These are phyloP conservation scores for Trachurus trachurus DNA, from an alignment of 2,797 vertebrate genomes.

Conservation along the genomic window DNA sequence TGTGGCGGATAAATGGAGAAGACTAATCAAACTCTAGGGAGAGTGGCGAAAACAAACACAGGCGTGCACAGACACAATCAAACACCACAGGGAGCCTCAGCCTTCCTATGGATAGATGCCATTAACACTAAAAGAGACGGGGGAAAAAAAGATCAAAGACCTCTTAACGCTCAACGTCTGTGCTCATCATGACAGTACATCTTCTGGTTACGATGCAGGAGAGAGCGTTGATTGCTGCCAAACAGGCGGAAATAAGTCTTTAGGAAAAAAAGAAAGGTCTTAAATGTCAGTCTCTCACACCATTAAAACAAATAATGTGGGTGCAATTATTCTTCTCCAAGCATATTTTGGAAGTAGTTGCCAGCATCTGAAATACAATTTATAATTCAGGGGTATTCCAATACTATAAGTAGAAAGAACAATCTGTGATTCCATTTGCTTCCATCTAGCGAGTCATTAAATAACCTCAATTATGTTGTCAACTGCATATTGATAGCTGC, in stretches of 20 bases:
- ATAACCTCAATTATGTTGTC: conserved; percentile 59
- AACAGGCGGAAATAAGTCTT: conserved; percentile 17
- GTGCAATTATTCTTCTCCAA: conserved; percentile 9
- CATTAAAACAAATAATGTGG: conserved; percentile 13
- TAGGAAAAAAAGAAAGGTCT: not conserved
- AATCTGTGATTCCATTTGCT: conserved; percentile 46
- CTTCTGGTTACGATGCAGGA: conserved; percentile 8
- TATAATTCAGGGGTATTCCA: conserved; percentile 33
- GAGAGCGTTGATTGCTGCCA: conserved; percentile 21
- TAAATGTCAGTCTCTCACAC: conserved; percentile 18
- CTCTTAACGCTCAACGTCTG: conserved; percentile 37
- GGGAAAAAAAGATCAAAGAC: not conserved
- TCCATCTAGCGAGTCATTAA: conserved; percentile 49
- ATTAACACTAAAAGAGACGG: conserved; percentile 7
- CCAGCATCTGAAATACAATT: conserved; percentile 22
- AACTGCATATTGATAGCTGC: conserved; percentile 47
- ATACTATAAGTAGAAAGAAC: conserved; percentile 28
- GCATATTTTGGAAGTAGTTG: conserved; percentile 9
- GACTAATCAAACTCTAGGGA: conserved; percentile 75
- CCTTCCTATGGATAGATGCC: conserved; percentile 40
- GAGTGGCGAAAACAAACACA: conserved; percentile 55
- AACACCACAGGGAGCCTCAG: conserved; percentile 27
- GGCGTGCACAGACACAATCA: conserved; percentile 19
- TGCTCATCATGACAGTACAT: conserved; percentile 15
- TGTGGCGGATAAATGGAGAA: conserved; percentile 59